phyloP scores from a whole-genome alignment of 1,140 invertebrate genomes.

The Elymnias hypermnestra region DNA sequence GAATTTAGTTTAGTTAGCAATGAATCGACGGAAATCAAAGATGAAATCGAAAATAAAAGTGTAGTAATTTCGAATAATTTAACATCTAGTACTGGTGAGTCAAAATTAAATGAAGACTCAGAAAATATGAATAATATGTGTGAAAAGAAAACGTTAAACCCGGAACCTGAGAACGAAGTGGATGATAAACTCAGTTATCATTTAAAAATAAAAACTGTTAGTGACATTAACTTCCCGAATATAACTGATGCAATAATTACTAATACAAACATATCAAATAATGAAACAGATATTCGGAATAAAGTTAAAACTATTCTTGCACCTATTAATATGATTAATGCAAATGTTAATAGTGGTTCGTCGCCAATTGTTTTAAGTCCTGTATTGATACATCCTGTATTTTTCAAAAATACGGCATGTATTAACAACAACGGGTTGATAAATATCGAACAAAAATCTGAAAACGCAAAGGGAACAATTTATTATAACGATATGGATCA shows the following conservation, averaged over 20 bases:
- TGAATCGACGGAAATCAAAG: background rate
- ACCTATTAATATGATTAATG: constrained; percentile 50
- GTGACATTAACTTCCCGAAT: constrained; percentile 25
- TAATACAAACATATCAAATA: constrained; percentile 15
- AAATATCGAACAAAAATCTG: constrained; percentile 22
- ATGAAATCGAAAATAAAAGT: background rate
- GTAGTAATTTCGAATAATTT: background rate
- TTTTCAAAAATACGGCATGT: constrained; percentile 46
- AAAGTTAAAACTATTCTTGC: constrained; percentile 44
- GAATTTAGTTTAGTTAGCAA: background rate
- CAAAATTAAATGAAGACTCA: too few species aligned
- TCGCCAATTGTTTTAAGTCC: constrained; percentile 59
- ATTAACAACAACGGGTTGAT: too few species aligned
- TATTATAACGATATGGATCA: constrained; percentile 65
- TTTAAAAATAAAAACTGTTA: constrained; percentile 59
- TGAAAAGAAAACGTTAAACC: constrained; percentile 16
- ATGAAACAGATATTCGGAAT: constrained; percentile 11
- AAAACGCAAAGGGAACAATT: constrained; percentile 40
- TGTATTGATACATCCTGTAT: constrained; percentile 57
- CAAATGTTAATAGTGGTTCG: constrained; percentile 31
- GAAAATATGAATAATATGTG: background rate
- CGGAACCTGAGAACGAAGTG: too few species aligned
- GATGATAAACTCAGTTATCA: constrained; percentile 64
- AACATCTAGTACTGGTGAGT: too few species aligned
- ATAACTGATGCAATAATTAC: constrained; percentile 19